These are phyloP conservation scores for Pyrgilauda ruficollis DNA, from an alignment of 2,113 vertebrate species.

Conservation along the genomic window DNA sequence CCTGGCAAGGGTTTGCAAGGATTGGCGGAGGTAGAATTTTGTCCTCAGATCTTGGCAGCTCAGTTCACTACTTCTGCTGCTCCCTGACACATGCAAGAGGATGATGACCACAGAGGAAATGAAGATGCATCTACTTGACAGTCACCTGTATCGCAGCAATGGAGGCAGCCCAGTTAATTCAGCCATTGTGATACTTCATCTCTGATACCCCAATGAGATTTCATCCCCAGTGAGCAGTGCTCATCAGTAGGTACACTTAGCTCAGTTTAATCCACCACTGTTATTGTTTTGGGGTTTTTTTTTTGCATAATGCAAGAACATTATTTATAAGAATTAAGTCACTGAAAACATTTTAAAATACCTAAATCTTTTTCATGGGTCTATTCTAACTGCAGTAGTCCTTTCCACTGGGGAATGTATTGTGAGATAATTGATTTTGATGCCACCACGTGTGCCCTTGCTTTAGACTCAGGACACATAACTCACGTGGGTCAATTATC, in stretches of 20 bases:
- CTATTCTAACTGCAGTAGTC: background rate
- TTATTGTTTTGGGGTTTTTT: background rate
- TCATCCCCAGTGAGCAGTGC: background rate
- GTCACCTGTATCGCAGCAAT: background rate
- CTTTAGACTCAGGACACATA: constrained; percentile 56
- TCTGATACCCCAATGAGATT: background rate
- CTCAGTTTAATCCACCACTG: background rate
- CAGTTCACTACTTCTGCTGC: background rate
- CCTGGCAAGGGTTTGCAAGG: background rate
- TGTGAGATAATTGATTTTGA: constrained; percentile 49
- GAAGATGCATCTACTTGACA: background rate
- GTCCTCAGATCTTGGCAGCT: background rate
- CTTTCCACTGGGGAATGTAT: background rate
- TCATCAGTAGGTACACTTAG: background rate
- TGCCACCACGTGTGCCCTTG: constrained; percentile 25
- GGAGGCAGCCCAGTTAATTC: background rate
- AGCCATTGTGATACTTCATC: background rate
- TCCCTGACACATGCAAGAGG: background rate
- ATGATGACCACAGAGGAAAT: background rate
- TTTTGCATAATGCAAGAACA: background rate
- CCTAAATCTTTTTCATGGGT: background rate
- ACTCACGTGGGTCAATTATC: constrained; percentile 53
- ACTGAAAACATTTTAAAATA: constrained; percentile 29
- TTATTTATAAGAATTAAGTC: constrained; percentile 15
- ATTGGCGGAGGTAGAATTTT: background rate